Conservation (phyloP, 2,888 invertebrate species). For the Osmoderma eremita region DNA sequence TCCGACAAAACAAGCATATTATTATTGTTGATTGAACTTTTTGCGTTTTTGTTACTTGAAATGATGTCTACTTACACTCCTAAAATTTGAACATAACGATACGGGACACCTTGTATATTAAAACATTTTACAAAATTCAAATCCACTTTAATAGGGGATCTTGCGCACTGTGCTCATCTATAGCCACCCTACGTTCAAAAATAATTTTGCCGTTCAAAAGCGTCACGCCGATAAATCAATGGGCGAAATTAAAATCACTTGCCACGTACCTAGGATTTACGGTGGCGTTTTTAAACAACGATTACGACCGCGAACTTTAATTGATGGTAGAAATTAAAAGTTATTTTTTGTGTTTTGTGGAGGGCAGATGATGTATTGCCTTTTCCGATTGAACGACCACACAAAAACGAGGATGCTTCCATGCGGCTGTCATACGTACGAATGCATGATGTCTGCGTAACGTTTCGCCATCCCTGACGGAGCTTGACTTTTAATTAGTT, state of each 20-base stretch:
- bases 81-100: too few species aligned
- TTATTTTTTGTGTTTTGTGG: slow-evolving; percentile 36
- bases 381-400: slow-evolving; percentile 10
- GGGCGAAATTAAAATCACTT: slow-evolving; percentile 41
- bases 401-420: background rate
- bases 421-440: slow-evolving; percentile 2
- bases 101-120: too few species aligned
- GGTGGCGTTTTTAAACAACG: slow-evolving; percentile 28
- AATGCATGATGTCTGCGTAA: background rate
- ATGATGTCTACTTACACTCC: too few species aligned
- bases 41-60: too few species aligned
- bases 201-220: too few species aligned
- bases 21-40: too few species aligned
- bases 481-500: slow-evolving; percentile 13
- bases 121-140: too few species aligned
- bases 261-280: slow-evolving; percentile 39
- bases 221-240: slow-evolving; percentile 38
- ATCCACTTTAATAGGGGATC: too few species aligned
- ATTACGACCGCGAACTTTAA: slow-evolving; percentile 40
- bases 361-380: slow-evolving; percentile 34
- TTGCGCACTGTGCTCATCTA: too few species aligned
- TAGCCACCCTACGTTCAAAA: too few species aligned
- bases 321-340: slow-evolving; percentile 40
- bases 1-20: too few species aligned
- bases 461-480: slow-evolving; percentile 1